Evolutionary conservation across 1,140 invertebrate genomes (phyloP).

Genomic region (Anastatus disparis): DNA sequence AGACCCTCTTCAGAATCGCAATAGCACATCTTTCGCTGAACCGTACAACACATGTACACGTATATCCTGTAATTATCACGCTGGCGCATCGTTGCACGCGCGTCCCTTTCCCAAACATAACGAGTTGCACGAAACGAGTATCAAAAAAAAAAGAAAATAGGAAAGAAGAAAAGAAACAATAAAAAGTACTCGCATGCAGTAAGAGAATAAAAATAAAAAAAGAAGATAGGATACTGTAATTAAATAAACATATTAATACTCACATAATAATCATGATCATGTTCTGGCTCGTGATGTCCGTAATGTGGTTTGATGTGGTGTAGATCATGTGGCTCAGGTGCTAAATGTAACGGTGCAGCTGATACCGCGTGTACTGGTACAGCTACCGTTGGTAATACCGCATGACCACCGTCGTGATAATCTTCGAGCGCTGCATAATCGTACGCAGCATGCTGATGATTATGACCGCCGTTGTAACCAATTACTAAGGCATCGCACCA

Average conservation of each 20-base stretch:
- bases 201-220: no score
- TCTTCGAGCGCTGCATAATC: conserved; percentile 52
- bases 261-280: conserved; percentile 61
- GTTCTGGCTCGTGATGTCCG: conserved; percentile 43
- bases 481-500: conserved; percentile 56
- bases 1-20: conserved; percentile 12
- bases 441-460: conserved; percentile 47
- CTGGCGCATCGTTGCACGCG: background rate
- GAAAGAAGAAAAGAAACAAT: no score
- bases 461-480: conserved; percentile 59
- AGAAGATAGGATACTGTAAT: no score
- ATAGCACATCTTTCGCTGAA: conserved; percentile 17
- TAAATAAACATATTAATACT: conserved; percentile 34
- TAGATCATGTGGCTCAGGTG: conserved; percentile 45
- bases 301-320: conserved; percentile 48
- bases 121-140: no score
- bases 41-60: background rate
- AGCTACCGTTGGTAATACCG: conserved; percentile 61
- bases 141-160: no score
- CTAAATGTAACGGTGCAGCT: conserved; percentile 55
- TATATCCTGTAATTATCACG: conserved; percentile 26
- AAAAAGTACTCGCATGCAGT: no score
- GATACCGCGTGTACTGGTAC: conserved; percentile 64
- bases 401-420: conserved; percentile 52
- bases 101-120: background rate